Percentiles rank a stretch among this genome's conserved stretches.
These are phyloP conservation scores for Pocillopora grandis DNA, from an alignment of 92 coral and sea anemone genomes.

Conservation along the genomic window DNA sequence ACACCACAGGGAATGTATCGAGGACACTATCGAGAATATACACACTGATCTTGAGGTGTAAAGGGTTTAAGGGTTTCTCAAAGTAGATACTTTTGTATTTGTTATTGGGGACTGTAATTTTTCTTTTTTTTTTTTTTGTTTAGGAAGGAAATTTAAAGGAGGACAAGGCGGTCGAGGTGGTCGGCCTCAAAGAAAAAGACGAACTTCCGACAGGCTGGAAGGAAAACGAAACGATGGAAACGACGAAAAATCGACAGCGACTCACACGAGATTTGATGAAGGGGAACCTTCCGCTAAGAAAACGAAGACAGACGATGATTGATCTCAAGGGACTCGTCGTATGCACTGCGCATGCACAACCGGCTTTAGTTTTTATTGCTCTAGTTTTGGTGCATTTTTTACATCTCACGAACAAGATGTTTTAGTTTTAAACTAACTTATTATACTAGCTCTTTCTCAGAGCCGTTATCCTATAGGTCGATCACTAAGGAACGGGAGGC, in stretches of 20 bases:
- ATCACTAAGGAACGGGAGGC: no score
- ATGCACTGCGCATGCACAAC: neutral
- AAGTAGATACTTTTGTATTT: neutral
- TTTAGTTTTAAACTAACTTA: neutral
- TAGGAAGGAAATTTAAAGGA: constrained; percentile 1
- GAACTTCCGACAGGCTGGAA: constrained; percentile 27
- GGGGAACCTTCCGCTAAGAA: constrained; percentile 62
- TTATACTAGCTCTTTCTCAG: no score
- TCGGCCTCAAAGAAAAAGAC: constrained; percentile 20
- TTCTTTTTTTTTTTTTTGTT: neutral
- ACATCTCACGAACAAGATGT: no score
- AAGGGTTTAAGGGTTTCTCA: neutral
- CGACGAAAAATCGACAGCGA: constrained; percentile 18
- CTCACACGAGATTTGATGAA: constrained; percentile 57
- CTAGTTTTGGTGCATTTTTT: neutral
- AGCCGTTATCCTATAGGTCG: no score
- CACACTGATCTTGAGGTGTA: no score
- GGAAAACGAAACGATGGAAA: constrained; percentile 21
- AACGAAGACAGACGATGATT: constrained; percentile 53
- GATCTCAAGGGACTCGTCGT: neutral
- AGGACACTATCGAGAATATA: no score
- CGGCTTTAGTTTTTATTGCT: neutral
- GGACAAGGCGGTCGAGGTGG: constrained; percentile 17
- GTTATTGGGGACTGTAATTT: neutral
- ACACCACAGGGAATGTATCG: no score